Base-by-base conservation (phyloP, 2,113 vertebrate species). In the Crocuta crocuta region DNA sequence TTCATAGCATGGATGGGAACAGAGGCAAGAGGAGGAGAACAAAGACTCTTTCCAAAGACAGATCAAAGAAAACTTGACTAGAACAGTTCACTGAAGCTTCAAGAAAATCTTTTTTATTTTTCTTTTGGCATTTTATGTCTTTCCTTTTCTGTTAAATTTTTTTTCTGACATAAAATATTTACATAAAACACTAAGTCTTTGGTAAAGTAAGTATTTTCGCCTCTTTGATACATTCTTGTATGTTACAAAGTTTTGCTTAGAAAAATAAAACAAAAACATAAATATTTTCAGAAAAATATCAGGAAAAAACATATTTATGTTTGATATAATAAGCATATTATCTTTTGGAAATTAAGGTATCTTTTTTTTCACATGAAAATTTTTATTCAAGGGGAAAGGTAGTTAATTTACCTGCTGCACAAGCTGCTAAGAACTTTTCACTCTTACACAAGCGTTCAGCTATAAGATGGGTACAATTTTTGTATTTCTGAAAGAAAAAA, bases 351-450 rank as follows among this genome's bases (percentile, higher is more conserved):
- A 84, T 10, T 93, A 79, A 85, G 70, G 13, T 1, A 33, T 48
- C 91, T 82, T 7, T 89, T 93, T 91, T 45, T 43, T 93, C 45
- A 87, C 1, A 35, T n/a, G 3, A 71, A 8, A n/a, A 21, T 55
- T 50, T 39, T 80, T 90, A 45, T 43, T 87, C 2, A 97, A 92
- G 24, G 12, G 39, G 63, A 31, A 93, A n/a, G 70, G 33, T 74
- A 85, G 2, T 91, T 88, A 91, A 99, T 99, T 99, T 58, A 99
- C 99, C 99, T 99, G 99, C 99, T 96, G 99, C 99, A 98, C 99
- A 99, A 55, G 99, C 99, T 91, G 99, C 99, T 97, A 99, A 98
- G 98, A 99, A 99, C 97, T 99, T 99, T 98, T 99, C 99, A 97
- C 99, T 99, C 93, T 98, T 98, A 98, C 99, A 98, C 7, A 99